Evolutionary conservation across 2,113 vertebrate species (phyloP).

Genomic region (Osmerus eperlanus): DNA sequence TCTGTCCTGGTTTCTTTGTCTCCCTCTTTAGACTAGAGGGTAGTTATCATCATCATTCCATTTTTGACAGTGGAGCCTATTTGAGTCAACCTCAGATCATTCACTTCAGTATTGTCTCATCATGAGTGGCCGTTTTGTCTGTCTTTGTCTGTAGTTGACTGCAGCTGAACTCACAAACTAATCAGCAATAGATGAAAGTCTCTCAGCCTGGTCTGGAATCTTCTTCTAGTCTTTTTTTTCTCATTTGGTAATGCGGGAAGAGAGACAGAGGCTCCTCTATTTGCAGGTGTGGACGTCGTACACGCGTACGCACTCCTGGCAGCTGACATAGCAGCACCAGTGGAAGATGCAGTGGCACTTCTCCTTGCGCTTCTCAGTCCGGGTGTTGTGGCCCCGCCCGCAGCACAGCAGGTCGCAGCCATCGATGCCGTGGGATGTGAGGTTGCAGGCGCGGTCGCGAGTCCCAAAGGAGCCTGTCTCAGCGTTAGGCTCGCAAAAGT

Average conservation of each 20-base stretch:
- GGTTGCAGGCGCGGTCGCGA: conserved; percentile 90
- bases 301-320: conserved; percentile 91
- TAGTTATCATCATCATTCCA: conserved; percentile 1
- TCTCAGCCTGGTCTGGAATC: conserved; percentile 26
- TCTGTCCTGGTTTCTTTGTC: background rate
- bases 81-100: conserved; percentile 23
- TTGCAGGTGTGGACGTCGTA: conserved; percentile 99
- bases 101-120: conserved; percentile 36
- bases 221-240: conserved; percentile 28
- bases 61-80: conserved; percentile 16
- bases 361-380: conserved; percentile 96
- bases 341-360: conserved; percentile 99
- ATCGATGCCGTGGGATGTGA: conserved; percentile 95
- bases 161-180: conserved; percentile 19
- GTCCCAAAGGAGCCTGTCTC: conserved; percentile 98
- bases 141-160: conserved; percentile 2
- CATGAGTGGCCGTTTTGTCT: conserved; percentile 20
- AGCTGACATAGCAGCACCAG: conserved; percentile 99
- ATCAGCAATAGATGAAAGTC: conserved; percentile 23
- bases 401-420: conserved; percentile 97
- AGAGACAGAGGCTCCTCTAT: conserved; percentile 57
- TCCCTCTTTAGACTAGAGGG: conserved; percentile 13
- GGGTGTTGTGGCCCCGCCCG: conserved; percentile 93
- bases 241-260: conserved; percentile 28
- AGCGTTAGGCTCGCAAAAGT: conserved; percentile 95